These are phyloP conservation scores for Heliconius hewitsoni DNA, from an alignment of 1,140 invertebrate species.

Conservation along the genomic window DNA sequence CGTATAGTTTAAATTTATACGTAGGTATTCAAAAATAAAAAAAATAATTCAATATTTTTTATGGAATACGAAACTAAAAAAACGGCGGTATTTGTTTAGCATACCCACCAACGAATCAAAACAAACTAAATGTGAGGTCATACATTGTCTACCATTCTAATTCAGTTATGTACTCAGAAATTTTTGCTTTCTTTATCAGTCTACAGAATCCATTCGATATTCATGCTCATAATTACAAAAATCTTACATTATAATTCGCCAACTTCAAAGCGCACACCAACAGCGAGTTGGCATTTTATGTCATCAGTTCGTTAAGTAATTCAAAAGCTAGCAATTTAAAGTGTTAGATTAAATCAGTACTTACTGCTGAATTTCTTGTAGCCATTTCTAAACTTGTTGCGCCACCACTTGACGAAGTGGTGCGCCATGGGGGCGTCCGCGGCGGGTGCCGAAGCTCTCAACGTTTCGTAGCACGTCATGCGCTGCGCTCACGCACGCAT, in stretches of 20 bases:
- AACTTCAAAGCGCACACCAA: background rate
- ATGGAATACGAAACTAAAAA: background rate
- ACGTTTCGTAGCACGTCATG: conserved; percentile 82
- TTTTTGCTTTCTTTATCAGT: background rate
- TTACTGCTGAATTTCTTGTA: conserved; percentile 88
- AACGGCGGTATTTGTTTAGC: background rate
- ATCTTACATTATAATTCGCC: background rate
- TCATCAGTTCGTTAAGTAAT: background rate
- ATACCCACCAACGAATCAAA: conserved; percentile 1
- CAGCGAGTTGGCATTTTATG: background rate
- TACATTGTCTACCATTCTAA: background rate
- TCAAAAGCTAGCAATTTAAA: background rate
- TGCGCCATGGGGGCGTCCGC: conserved; percentile 86
- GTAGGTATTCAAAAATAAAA: no score
- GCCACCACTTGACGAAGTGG: conserved; percentile 90
- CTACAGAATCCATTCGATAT: background rate
- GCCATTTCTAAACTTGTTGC: conserved; percentile 88
- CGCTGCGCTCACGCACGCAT: conserved; percentile 81
- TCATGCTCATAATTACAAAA: background rate
- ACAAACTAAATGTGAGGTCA: background rate
- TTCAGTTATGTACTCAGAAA: background rate
- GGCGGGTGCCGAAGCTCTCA: conserved; percentile 79
- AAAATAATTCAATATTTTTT: no score
- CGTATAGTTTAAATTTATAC: background rate
- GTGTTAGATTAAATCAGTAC: conserved; percentile 38